Base-by-base conservation (phyloP, 2,113 vertebrate genomes). In the Gambusia affinis region DNA sequence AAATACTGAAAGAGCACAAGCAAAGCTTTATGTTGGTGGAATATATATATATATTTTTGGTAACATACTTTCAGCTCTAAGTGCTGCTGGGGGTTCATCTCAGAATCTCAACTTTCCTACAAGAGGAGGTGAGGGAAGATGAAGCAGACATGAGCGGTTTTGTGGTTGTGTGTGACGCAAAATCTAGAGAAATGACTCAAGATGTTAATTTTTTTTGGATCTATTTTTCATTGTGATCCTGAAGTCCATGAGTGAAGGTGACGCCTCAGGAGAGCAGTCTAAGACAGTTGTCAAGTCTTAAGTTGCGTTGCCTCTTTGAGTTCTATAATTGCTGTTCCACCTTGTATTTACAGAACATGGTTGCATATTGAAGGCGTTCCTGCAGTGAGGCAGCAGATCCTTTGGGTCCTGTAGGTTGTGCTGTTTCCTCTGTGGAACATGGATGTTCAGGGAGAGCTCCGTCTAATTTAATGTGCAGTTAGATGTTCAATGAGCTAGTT, bases 71-170 rank as follows among this genome's bases (percentile, higher is more conserved):
- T 85, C 78, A 81, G 76, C 71, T 78, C 11, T 72, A 85, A 85
- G 85, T 86, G 69, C 64, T 80, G 81, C 77, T 37, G 63, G 57
- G 47, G 64, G 72, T 67, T 62, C 73, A 78, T 78, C 62, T 73
- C 76, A 8, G 66, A 85, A 85, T 88, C 83, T 89, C 81, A 89
- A 75, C 76, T 89, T 86, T 87, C 68, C 54, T 67, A 66, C 76
- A 80, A 39, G 77, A 75, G 68, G 73, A 73, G 73, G 37, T 73
- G 47, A 57, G 44, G 22, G 39, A 73, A 80, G 79, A 78, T 80
- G 75, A 76, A 54, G 22, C 47, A 54, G 47, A 54, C 8, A 8
- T 54, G 33, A 35, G 80, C 82, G 81, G 78, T 10, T 57, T 57
- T 24, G 3, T 57, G 8, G 22, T 57, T 19, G 3, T n/a, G 7